A percentile compares a stretch with the other conserved stretches of the same genome.
Conservation (phyloP, 2,888 invertebrate species). For the Antitype chi region DNA sequence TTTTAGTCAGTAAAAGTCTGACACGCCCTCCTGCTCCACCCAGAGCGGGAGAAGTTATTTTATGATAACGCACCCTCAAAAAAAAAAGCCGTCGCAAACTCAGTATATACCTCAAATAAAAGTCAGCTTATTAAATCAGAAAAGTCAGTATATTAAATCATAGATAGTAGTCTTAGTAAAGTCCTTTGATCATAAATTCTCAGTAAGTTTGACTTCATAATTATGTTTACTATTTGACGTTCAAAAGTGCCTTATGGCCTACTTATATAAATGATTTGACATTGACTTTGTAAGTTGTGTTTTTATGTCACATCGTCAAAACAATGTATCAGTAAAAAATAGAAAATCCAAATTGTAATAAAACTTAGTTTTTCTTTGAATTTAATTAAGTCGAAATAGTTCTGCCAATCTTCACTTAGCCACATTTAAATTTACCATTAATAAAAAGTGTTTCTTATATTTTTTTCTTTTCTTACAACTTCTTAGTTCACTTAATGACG, state of each 20-base stretch:
- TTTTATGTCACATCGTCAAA: background rate
- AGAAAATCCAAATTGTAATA: background rate
- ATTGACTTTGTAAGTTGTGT: background rate
- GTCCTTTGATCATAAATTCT: conserved; percentile 4
- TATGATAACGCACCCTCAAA: too few species aligned
- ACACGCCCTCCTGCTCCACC: too few species aligned
- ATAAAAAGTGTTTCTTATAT: background rate
- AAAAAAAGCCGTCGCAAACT: background rate
- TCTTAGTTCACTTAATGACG: background rate
- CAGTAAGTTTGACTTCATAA: background rate
- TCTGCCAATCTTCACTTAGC: background rate
- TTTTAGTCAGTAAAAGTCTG: too few species aligned
- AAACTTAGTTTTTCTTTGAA: background rate
- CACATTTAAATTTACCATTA: background rate
- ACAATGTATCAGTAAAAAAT: background rate
- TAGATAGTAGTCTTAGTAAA: background rate
- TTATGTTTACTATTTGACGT: background rate
- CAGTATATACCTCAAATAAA: background rate
- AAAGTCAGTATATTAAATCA: background rate
- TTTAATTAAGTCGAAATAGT: background rate
- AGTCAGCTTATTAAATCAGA: too few species aligned
- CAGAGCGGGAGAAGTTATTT: too few species aligned
- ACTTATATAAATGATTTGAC: background rate
- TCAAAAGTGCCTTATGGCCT: background rate
- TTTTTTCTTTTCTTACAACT: background rate